Percentiles rank a stretch among this genome's conserved stretches.
phyloP scores from a whole-genome alignment of 2,113 vertebrate genomes.

The Aspiorhynchus laticeps region DNA sequence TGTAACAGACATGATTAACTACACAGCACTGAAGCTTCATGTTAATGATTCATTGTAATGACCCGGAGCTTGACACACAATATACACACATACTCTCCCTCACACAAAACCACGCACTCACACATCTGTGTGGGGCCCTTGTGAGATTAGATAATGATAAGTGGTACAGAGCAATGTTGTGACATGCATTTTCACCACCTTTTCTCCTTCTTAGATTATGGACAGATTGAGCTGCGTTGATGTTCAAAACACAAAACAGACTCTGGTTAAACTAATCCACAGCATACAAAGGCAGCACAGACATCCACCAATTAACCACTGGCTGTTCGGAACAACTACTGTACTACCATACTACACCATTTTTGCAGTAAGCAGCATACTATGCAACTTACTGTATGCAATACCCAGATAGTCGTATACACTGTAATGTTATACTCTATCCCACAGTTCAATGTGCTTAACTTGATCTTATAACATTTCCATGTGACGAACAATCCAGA shows the following conservation, averaged over 20 bases:
- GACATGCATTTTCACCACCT: conserved; percentile 8
- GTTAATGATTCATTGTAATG: conserved; percentile 43
- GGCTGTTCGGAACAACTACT: neutral
- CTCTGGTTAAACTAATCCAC: neutral
- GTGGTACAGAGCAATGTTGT: conserved; percentile 14
- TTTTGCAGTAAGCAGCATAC: neutral
- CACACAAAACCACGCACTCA: neutral
- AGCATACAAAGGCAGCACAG: neutral
- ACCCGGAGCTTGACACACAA: neutral
- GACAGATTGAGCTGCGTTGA: neutral
- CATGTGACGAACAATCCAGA: neutral
- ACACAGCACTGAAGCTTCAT: neutral
- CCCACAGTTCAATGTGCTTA: neutral
- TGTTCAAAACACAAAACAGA: neutral
- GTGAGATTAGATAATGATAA: conserved; percentile 25
- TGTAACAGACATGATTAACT: conserved; percentile 21
- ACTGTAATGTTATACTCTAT: neutral
- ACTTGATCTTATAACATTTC: neutral
- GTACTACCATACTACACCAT: neutral
- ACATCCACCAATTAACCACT: neutral
- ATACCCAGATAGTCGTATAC: neutral
- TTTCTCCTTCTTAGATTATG: neutral
- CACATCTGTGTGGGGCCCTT: neutral
- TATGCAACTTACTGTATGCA: neutral
- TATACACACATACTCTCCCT: neutral